A percentile compares a stretch with the other conserved stretches of the same genome.
Conservation (phyloP, 1,140 invertebrate species). For the fruit fly (Drosophila melanogaster) region Release_6_plus_ISO1_MT NC_004354.4:16513001-16513500, state of each 20-base stretch:
- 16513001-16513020: slow-evolving; percentile 17
- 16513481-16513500: slow-evolving; percentile 47
- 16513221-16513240: slow-evolving; percentile 5
- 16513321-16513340: slow-evolving; percentile 55
- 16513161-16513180: slow-evolving; percentile 35
- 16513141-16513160: slow-evolving; percentile 32
- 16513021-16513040: slow-evolving; percentile 40
- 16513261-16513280: slow-evolving; percentile 54
- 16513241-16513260: slow-evolving; percentile 22
- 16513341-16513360: slow-evolving; percentile 73
- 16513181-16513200: slow-evolving; percentile 29
- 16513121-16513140: slow-evolving; percentile 25
- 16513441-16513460: slow-evolving; percentile 69
- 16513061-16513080: slow-evolving; percentile 1
- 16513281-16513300: slow-evolving; percentile 70
- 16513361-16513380: slow-evolving; percentile 76
- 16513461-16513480: slow-evolving; percentile 55
- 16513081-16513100: neutral
- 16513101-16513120: slow-evolving; percentile 32
- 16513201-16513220: slow-evolving; percentile 3
- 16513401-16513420: slow-evolving; percentile 34
- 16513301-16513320: slow-evolving; percentile 42
- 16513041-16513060: slow-evolving; percentile 28
- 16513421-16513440: slow-evolving; percentile 50
- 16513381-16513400: slow-evolving; percentile 71